These are phyloP conservation scores for Telmatherina bonti DNA, from an alignment of 2,797 vertebrate genomes.

Conservation along the genomic window DNA sequence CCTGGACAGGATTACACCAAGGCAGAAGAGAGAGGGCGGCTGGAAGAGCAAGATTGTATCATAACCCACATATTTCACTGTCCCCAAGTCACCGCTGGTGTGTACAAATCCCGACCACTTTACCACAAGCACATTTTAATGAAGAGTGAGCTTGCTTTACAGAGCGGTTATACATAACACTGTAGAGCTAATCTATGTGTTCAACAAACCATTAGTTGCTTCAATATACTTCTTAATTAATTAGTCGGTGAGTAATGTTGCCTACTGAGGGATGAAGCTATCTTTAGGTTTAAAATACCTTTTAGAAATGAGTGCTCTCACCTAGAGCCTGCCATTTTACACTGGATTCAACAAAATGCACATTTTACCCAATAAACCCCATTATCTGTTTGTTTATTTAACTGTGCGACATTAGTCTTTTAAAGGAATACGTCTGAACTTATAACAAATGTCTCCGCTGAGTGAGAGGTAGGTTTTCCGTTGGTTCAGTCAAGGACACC, in stretches of 20 bases:
- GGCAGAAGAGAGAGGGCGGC: slow-evolving; percentile 40
- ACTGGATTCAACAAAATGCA: slow-evolving; percentile 29
- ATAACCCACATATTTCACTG: slow-evolving; percentile 41
- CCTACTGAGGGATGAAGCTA: slow-evolving; percentile 37
- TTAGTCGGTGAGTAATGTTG: slow-evolving; percentile 61
- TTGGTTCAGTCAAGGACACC: neutral
- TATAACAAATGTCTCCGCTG: neutral
- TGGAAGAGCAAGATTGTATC: slow-evolving; percentile 52
- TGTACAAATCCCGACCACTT: slow-evolving; percentile 17
- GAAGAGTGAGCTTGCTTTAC: slow-evolving; percentile 21
- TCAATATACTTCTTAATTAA: slow-evolving; percentile 69
- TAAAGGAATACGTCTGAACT: neutral
- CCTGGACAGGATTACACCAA: slow-evolving; percentile 78
- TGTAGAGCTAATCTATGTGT: slow-evolving; percentile 59
- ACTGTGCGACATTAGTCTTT: neutral
- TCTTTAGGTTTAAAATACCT: slow-evolving; percentile 33
- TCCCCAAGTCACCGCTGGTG: slow-evolving; percentile 36
- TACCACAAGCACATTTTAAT: slow-evolving; percentile 40
- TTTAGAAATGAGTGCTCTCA: slow-evolving; percentile 19
- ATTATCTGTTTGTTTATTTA: slow-evolving; percentile 23
- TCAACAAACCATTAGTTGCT: slow-evolving; percentile 65
- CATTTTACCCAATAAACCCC: slow-evolving; percentile 37
- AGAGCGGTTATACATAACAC: slow-evolving; percentile 36
- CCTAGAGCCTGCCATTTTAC: slow-evolving; percentile 34
- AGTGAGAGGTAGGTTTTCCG: neutral